A percentile compares a stretch with the other conserved stretches of the same genome.
Conservation (phyloP, 2,113 vertebrate genomes). For the Caloenas nicobarica region DNA sequence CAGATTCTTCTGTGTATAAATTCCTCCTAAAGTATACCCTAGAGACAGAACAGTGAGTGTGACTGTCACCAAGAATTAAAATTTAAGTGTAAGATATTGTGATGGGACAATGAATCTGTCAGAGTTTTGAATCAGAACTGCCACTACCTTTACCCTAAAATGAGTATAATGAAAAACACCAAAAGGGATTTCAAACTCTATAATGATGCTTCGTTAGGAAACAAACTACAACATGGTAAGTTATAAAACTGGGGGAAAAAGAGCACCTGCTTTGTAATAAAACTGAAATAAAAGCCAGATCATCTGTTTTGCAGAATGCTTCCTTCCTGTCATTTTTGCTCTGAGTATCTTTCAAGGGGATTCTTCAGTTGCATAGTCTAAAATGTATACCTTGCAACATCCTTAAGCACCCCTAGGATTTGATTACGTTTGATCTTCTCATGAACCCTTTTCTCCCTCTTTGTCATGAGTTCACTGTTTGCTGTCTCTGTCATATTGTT, state of each 20-base stretch:
- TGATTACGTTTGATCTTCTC: not conserved
- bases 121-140: not conserved
- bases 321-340: not conserved
- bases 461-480: not conserved
- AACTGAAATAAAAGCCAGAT: not conserved
- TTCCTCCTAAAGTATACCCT: not conserved
- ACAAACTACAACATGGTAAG: not conserved
- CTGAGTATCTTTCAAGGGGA: not conserved
- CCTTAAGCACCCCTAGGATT: not conserved
- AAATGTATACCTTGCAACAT: not conserved
- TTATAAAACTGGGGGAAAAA: not conserved
- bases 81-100: not conserved
- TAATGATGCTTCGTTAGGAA: not conserved
- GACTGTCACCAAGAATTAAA: not conserved
- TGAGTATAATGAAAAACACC: not conserved
- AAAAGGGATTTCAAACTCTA: not conserved
- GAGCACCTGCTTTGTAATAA: not conserved
- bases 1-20: not conserved
- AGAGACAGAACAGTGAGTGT: not conserved
- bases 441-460: not conserved
- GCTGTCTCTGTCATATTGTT: not conserved
- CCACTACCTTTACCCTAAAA: not conserved
- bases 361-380: not conserved
- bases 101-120: not conserved
- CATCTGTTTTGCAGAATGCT: not conserved